Evolutionary conservation across 2,888 invertebrate genomes (phyloP), one percentile per base, ranked within the genome.

Genomic region (Megaustenia siamemsis): DNA sequence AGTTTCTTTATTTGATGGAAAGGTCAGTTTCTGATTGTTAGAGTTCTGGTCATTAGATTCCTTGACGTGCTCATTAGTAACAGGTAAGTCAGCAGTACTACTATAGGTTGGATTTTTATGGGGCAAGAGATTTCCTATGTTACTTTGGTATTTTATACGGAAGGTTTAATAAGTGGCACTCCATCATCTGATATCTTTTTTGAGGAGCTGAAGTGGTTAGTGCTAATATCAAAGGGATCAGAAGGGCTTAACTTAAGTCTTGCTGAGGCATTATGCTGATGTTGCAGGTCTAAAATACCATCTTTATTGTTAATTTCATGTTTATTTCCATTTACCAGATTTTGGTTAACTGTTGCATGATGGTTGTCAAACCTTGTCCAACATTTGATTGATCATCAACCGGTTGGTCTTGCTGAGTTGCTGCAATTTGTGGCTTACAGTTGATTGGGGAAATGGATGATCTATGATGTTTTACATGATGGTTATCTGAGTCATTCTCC

Each of bases 121-220:
- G 35, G 28, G 53, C 63, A 40, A 28, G 28, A 28, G 28, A 63
- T 40, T 35, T 76, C 6, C 24, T 18, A 28, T 38, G n/a, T 76
- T 53, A 21, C n/a, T 53, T 24, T 53, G 35, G 3, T 8, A 35
- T 43, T 60, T 24, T 40, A 5, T 28, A 40, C 10, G 43, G 63
- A 40, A 4, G 63, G 43, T 68, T 80, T 80, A 18, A 80, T 80
- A 8, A 80, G 49, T 35, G 79, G 79, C 32, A 68, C 35, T 5
- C 15, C 68, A 49, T 80, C 79, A 24, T 35, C 49, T n/a, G 43
- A 32, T 28, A 6, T 43, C 5, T 68, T 66, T 2, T 80, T 68
- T 35, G 79, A 80, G n/a, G 68, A 80, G 35, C 68, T 80, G 68
- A 68, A 80, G 28, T 21, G 68, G 68, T 49, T 80, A 49, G 68